A percentile compares a stretch with the other conserved stretches of the same genome.
These are phyloP conservation scores for Petrocephalus sullivani DNA, from an alignment of 2,797 vertebrate genomes.

Conservation along the genomic window DNA sequence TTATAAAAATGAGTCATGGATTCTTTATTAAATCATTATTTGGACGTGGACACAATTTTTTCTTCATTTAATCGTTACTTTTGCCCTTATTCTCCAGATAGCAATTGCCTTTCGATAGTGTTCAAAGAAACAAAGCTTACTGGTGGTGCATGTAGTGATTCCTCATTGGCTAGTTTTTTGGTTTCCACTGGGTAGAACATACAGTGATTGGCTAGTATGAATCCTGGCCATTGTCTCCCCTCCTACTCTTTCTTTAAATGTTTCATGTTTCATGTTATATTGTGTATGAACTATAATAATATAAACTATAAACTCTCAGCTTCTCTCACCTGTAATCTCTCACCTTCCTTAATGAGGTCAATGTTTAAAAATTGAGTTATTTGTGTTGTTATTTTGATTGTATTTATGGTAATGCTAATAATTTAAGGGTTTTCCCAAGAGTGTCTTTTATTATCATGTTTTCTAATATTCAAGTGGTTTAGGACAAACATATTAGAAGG, in stretches of 20 bases:
- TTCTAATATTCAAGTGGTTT: not conserved
- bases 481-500: not conserved
- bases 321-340: not conserved
- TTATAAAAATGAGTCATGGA: not conserved
- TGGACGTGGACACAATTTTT: not conserved
- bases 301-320: not conserved
- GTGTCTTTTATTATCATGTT: not conserved
- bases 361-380: not conserved
- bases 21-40: not conserved
- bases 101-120: not conserved
- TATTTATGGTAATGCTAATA: not conserved
- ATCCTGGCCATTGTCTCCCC: not conserved
- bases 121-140: not conserved
- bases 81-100: not conserved
- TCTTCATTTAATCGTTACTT: not conserved
- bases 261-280: not conserved
- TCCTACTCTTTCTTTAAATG: not conserved
- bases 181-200: not conserved
- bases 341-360: not conserved
- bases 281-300: not conserved
- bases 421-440: not conserved
- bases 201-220: not conserved
- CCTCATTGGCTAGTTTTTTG: not conserved
- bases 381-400: not conserved
- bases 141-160: not conserved